Conservation (phyloP, 2,113 vertebrate genomes). For the Mugil cephalus region DNA sequence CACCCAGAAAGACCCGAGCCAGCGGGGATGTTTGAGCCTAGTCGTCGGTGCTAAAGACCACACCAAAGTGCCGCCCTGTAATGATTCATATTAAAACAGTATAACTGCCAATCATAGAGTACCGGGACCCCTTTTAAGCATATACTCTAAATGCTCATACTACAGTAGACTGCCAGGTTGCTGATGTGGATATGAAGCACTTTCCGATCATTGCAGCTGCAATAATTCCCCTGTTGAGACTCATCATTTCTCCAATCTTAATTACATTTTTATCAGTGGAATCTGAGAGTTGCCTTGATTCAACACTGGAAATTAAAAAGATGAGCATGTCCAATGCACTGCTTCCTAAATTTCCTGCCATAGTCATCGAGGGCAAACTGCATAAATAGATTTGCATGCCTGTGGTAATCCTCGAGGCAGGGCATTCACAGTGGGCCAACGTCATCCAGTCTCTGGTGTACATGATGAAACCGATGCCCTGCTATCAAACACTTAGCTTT, state of each 20-base stretch:
- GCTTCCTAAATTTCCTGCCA: neutral
- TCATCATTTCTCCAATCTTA: slow-evolving; percentile 8
- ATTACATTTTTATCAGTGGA: neutral
- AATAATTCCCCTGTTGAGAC: neutral
- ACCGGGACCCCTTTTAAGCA: neutral
- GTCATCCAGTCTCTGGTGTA: slow-evolving; percentile 7
- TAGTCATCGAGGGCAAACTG: neutral
- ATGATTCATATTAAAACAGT: too few species aligned
- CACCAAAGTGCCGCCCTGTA: too few species aligned
- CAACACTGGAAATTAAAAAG: slow-evolving; percentile 31
- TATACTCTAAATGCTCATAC: neutral
- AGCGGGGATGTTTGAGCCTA: too few species aligned
- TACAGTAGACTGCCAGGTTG: neutral
- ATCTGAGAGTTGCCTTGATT: neutral
- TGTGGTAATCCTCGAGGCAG: neutral
- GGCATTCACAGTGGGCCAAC: neutral
- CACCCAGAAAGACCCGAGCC: too few species aligned
- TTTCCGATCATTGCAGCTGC: neutral
- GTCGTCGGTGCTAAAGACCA: too few species aligned
- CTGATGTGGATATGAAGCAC: neutral
- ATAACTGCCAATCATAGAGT: neutral
- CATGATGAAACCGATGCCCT: neutral
- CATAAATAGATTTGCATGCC: neutral
- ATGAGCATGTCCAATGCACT: neutral
- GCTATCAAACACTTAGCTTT: slow-evolving; percentile 34